Base-by-base conservation (phyloP, 2,888 invertebrate genomes). In the Diogma glabrata region DNA sequence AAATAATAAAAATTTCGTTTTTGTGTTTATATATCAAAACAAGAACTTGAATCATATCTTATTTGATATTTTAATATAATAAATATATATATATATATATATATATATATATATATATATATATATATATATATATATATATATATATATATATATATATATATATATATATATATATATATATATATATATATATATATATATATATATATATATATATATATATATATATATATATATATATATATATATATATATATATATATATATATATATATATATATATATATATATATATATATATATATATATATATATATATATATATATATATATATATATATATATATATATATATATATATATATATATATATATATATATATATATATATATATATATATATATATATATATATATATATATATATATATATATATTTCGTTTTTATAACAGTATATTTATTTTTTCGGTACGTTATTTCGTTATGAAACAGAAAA, bases 71-170 rank as follows among this genome's bases (percentile, higher is more conserved):
- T n/a, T n/a, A n/a, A n/a, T 43, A 28, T 10, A 28, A 28, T 9
- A 10, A 28, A 28, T 43, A 33, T 43, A 23, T 43, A 22, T 43
- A 43, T 43, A 8, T 43, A 22, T 43, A 20, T 20, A 43, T 12
- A 43, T 22, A 43, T 16, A 22, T 14, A 1, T 19, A 40, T 20
- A 40, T 19, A 12, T 20, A 40, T 4, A 43, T 23, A 43, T n/a
- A 43, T 5, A 43, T 43, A 43, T 33, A 33, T 33, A 33, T 33
- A 33, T 33, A 33, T 33, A 33, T 33, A 33, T 33, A 33, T 33
- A 33, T 33, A 33, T 33, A 33, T 33, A 33, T 33, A 33, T 33
- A 33, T 33, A 33, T 33, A 33, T 33, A 33, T 33, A 33, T 33
- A 33, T 33, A 33, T 33, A 33, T 33, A 33, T 33, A 33, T 33